Conservation (phyloP, 2,113 vertebrate genomes). For the Heterotis niloticus region DNA sequence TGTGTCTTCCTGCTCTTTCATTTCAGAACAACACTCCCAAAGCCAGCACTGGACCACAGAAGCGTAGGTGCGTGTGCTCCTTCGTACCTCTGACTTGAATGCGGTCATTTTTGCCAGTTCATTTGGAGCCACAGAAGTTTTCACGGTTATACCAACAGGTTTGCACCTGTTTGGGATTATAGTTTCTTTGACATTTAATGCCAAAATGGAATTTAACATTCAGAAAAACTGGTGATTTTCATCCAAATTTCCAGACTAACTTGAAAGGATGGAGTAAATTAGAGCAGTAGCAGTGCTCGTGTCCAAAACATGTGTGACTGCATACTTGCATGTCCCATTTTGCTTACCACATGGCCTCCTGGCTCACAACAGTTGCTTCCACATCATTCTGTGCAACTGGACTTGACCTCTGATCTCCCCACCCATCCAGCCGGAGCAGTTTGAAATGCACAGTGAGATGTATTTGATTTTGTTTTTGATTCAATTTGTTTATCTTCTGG, state of each 20-base stretch:
- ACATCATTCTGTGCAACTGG: not conserved
- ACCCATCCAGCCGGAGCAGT: not conserved
- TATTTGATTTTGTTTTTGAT: not conserved
- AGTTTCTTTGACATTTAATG: too few species aligned
- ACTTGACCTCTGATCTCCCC: not conserved
- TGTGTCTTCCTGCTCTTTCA: slow-evolving; percentile 4
- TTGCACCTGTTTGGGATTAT: too few species aligned
- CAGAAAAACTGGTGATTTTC: too few species aligned
- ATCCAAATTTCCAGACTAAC: too few species aligned
- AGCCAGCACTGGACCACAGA: slow-evolving; percentile 66
- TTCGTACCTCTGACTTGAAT: not conserved
- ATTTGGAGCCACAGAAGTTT: not conserved
- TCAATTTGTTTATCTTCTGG: not conserved
- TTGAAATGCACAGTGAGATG: not conserved
- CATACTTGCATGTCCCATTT: too few species aligned
- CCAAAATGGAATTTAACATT: too few species aligned
- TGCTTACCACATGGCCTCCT: too few species aligned
- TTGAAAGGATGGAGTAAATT: too few species aligned
- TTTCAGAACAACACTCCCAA: slow-evolving; percentile 58
- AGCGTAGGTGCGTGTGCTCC: slow-evolving; percentile 64
- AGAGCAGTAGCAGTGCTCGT: too few species aligned
- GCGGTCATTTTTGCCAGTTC: not conserved
- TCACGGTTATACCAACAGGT: too few species aligned
- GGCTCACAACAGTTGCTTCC: too few species aligned
- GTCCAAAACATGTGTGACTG: too few species aligned